Evolutionary conservation across 2,888 invertebrate species (phyloP).

Genomic region (Andrena haemorrhoa): DNA sequence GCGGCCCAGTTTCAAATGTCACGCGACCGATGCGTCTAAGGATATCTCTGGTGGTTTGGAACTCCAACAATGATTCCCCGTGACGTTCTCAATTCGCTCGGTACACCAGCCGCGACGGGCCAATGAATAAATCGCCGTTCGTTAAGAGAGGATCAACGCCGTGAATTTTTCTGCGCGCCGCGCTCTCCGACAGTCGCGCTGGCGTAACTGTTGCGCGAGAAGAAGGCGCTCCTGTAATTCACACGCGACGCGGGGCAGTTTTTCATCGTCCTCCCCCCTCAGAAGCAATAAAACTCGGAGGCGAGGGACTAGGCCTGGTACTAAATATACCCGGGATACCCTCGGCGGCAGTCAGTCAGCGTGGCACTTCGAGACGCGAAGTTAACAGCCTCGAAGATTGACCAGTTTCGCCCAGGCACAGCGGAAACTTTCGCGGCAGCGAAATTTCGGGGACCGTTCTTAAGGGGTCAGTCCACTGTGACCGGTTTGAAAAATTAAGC

Average conservation of each 20-base stretch:
- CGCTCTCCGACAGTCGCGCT: not conserved
- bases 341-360: slow-evolving; percentile 15
- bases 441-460: too few species aligned
- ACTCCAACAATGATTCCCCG: slow-evolving; percentile 4
- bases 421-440: not conserved
- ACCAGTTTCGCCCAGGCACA: not conserved
- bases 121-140: not conserved
- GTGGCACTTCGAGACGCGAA: slow-evolving; percentile 24
- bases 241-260: slow-evolving; percentile 72
- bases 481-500: too few species aligned
- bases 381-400: slow-evolving; percentile 5
- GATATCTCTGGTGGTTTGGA: not conserved
- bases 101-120: not conserved
- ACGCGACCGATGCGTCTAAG: not conserved
- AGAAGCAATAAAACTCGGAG: slow-evolving; percentile 73
- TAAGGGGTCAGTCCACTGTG: too few species aligned
- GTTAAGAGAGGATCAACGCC: too few species aligned
- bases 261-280: slow-evolving; percentile 73
- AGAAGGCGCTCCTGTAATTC: slow-evolving; percentile 73
- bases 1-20: slow-evolving; percentile 5
- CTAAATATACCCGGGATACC: slow-evolving; percentile 61
- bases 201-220: slow-evolving; percentile 60
- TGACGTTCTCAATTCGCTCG: slow-evolving; percentile 10
- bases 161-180: not conserved
- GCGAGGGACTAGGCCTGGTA: slow-evolving; percentile 46